Conservation (phyloP, 1,140 invertebrate genomes). For the Pantala flavescens region DNA sequence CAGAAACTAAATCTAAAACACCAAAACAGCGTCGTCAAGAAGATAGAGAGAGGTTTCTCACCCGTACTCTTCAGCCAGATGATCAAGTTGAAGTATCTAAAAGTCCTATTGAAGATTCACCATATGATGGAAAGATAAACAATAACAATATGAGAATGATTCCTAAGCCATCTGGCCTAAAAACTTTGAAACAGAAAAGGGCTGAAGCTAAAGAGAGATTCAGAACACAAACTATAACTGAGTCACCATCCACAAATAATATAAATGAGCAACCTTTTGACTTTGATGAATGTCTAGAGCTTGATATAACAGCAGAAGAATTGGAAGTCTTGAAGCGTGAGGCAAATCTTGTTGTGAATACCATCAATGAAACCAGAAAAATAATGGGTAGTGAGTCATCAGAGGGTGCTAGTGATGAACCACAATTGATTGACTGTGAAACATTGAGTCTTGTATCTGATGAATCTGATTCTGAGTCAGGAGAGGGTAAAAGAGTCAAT, state of each 20-base stretch:
- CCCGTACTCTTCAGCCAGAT: constrained; percentile 41
- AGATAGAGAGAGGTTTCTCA: constrained; percentile 56
- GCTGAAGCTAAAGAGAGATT: constrained; percentile 45
- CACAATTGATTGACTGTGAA: constrained; percentile 50
- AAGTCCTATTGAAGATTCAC: constrained; percentile 19
- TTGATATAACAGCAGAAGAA: constrained; percentile 35
- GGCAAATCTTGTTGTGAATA: constrained; percentile 43
- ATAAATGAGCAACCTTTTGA: not conserved
- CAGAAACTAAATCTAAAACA: constrained; percentile 28
- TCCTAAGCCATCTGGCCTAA: constrained; percentile 4
- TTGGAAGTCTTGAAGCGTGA: constrained; percentile 41
- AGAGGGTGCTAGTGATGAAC: constrained; percentile 33
- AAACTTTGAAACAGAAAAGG: constrained; percentile 21
- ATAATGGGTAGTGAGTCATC: constrained; percentile 27
- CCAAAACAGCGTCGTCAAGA: constrained; percentile 57
- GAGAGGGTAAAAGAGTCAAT: constrained; percentile 20
- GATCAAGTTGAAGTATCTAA: not conserved
- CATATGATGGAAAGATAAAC: not conserved
- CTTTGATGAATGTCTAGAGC: constrained; percentile 18
- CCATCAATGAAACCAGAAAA: constrained; percentile 36
- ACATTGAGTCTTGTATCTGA: constrained; percentile 58
- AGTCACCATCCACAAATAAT: not conserved
- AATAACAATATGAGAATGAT: constrained; percentile 15
- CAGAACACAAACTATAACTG: constrained; percentile 45
- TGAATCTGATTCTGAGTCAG: constrained; percentile 42